These are phyloP conservation scores for Lutraria lutraria DNA, from an alignment of 2,888 invertebrate genomes.

Conservation along the genomic window DNA sequence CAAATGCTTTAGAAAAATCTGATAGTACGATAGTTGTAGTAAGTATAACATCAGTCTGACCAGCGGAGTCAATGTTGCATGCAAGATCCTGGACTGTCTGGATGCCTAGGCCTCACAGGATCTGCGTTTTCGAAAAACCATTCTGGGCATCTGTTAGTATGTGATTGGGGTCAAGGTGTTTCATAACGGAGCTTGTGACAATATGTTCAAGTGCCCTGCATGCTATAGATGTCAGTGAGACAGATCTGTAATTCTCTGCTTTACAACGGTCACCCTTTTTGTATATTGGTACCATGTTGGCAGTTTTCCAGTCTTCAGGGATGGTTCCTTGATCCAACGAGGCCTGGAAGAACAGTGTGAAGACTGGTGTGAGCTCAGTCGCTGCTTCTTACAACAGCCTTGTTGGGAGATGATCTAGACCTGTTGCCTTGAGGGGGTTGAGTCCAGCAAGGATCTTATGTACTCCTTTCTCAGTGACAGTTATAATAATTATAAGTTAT, in stretches of 20 bases:
- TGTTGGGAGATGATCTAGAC: conserved; percentile 29
- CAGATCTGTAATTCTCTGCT: conserved; percentile 18
- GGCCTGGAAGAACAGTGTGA: conserved; percentile 13
- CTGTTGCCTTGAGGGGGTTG: conserved; percentile 25
- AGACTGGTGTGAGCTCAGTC: conserved; percentile 21
- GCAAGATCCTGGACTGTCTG: not conserved
- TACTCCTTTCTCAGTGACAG: not conserved
- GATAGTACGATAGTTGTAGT: too few species aligned
- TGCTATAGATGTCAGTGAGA: not conserved
- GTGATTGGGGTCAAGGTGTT: not conserved
- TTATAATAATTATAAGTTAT: too few species aligned
- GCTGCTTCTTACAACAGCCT: conserved; percentile 24
- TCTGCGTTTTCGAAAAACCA: not conserved
- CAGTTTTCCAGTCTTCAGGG: conserved; percentile 51
- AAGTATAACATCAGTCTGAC: conserved; percentile 19
- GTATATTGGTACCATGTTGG: conserved; percentile 41
- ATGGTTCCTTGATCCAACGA: conserved; percentile 29
- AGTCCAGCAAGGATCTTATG: not conserved
- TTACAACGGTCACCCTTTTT: conserved; percentile 47
- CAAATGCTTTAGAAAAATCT: conserved; percentile 25
- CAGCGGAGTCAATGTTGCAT: not conserved
- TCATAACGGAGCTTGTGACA: not conserved
- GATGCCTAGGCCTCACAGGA: conserved; percentile 6
- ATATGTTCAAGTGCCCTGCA: conserved; percentile 18
- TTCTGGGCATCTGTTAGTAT: conserved; percentile 13